Conservation (phyloP, 2,113 vertebrate species). For the Chaetops frenatus region DNA sequence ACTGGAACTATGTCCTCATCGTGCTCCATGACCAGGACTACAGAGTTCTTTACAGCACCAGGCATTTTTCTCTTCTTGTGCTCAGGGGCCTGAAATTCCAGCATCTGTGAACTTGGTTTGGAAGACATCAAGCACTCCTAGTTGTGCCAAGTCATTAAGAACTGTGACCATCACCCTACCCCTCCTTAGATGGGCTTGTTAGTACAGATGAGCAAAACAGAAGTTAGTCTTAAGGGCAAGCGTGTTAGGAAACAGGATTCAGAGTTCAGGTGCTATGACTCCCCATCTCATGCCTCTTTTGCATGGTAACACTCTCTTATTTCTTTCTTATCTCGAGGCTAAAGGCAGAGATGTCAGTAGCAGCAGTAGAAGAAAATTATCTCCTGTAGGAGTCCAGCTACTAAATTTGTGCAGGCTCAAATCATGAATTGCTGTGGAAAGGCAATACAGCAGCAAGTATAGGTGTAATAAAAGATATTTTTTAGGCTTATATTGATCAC, state of each 20-base stretch:
- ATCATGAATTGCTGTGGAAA: not conserved
- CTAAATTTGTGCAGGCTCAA: not conserved
- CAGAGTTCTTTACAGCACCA: fast-evolving
- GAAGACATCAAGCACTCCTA: not conserved
- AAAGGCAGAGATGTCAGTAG: not conserved
- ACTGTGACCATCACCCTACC: not conserved
- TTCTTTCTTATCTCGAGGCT: not conserved
- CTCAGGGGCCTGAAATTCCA: not conserved
- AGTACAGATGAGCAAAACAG: not conserved
- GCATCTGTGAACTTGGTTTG: not conserved
- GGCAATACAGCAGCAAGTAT: not conserved
- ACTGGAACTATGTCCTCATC: fast-evolving
- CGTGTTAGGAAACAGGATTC: not conserved
- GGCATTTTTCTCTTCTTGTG: not conserved
- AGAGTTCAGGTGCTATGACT: not conserved
- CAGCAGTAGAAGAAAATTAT: not conserved
- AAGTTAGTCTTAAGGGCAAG: not conserved
- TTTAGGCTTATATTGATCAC: not conserved
- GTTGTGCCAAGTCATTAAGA: not conserved
- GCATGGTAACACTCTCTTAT: not conserved
- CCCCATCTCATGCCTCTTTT: not conserved
- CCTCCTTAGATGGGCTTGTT: not conserved
- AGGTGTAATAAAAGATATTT: not conserved
- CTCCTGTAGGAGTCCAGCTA: not conserved
- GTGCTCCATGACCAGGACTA: not conserved